Evolutionary conservation across 2,888 invertebrate species (phyloP).

Genomic region (Brachypalpus laphriformis): DNA sequence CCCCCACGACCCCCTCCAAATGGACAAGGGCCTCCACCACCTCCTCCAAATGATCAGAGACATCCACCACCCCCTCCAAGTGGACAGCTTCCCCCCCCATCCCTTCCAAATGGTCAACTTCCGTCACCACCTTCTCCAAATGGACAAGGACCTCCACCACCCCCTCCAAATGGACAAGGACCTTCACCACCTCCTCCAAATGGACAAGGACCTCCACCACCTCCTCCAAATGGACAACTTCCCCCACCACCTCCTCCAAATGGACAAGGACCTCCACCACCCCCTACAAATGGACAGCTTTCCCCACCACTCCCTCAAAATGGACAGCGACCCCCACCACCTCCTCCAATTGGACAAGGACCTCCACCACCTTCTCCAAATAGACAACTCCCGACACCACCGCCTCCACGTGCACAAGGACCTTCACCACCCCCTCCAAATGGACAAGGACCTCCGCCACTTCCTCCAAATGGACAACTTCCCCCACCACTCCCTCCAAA

Average conservation of each 20-base stretch:
- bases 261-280: too few relatives aligned
- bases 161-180: not conserved
- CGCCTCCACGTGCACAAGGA: not conserved
- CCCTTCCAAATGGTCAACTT: too few relatives aligned
- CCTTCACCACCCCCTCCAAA: not conserved
- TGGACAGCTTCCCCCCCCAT: too few relatives aligned
- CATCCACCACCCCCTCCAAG: too few relatives aligned
- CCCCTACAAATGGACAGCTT: not conserved
- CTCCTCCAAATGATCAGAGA: not conserved
- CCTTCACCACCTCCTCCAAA: too few relatives aligned
- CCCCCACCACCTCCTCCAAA: too few relatives aligned
- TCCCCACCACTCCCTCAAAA: not conserved
- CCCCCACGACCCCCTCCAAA: not conserved
- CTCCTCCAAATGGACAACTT: too few relatives aligned
- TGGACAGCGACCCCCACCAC: too few relatives aligned
- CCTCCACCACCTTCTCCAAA: not conserved
- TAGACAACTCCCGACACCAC: not conserved
- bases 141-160: too few relatives aligned
- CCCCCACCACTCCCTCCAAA: not conserved
- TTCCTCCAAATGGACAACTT: too few relatives aligned
- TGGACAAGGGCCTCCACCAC: not conserved
- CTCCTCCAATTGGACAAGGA: not conserved
- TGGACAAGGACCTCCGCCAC: not conserved
- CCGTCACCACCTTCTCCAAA: too few relatives aligned
- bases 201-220: too few relatives aligned